Conservation (phyloP, 2,113 vertebrate species). For the Tachysurus fulvidraco region DNA sequence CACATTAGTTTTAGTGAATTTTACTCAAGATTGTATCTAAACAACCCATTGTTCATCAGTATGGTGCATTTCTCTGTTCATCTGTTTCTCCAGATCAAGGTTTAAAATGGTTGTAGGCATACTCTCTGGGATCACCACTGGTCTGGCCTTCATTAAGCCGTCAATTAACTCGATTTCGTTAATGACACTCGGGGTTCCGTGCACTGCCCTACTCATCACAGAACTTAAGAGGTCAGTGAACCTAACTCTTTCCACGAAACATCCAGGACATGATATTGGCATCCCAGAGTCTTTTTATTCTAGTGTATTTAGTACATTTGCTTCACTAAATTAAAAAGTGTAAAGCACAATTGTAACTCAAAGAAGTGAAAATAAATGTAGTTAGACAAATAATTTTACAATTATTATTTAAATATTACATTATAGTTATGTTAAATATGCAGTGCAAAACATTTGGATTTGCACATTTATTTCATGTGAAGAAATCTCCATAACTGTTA, state of each 20-base stretch:
- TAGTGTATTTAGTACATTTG: background rate
- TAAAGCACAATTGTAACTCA: too few relatives aligned
- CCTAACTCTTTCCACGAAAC: background rate
- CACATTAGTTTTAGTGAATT: background rate
- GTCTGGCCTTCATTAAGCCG: conserved; percentile 92
- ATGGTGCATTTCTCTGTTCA: background rate
- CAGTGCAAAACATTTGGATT: too few relatives aligned
- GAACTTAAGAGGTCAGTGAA: conserved; percentile 89
- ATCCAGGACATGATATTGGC: background rate
- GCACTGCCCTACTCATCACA: conserved; percentile 85
- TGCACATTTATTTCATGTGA: too few relatives aligned
- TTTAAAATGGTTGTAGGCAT: conserved; percentile 92
- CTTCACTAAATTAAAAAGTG: background rate
- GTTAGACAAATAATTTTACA: background rate
- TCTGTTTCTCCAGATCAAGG: conserved; percentile 74
- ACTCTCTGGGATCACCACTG: conserved; percentile 89
- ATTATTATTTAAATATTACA: too few relatives aligned
- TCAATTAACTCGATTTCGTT: conserved; percentile 92
- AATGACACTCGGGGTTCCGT: conserved; percentile 93
- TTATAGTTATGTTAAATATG: too few relatives aligned
- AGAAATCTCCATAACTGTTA: background rate
- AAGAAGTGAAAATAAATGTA: background rate
- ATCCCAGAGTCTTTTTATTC: background rate
- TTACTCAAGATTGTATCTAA: background rate
- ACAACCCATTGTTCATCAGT: background rate